A percentile compares a stretch with the other conserved stretches of the same genome.
phyloP scores from a whole-genome alignment of 1,140 invertebrate species.

The Caligus rogercresseyi region DNA sequence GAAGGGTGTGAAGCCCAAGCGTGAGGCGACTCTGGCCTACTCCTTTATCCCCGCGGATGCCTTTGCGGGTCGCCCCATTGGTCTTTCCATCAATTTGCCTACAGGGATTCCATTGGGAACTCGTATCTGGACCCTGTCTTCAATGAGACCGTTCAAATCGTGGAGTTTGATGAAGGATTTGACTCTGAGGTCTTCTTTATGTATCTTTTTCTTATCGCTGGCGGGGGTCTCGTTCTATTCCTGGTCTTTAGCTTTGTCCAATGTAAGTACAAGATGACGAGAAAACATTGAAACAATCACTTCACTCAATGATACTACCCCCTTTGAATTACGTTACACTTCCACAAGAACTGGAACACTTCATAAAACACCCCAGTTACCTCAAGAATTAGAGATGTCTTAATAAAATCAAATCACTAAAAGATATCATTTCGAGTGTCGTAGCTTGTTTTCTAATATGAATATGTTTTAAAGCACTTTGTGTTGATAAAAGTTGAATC shows the following conservation, averaged over 20 bases:
- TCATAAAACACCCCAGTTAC: slow-evolving; percentile 29
- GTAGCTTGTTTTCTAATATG: too few species aligned
- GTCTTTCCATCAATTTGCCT: slow-evolving; percentile 83
- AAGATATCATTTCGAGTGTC: too few species aligned
- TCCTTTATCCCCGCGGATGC: slow-evolving; percentile 84
- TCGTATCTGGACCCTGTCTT: slow-evolving; percentile 75
- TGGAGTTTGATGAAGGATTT: slow-evolving; percentile 87
- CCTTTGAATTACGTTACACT: slow-evolving; percentile 55
- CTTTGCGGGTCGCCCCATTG: slow-evolving; percentile 87
- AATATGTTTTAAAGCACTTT: too few species aligned
- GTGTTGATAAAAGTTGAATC: too few species aligned
- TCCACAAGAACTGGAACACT: slow-evolving; percentile 38
- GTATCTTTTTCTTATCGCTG: slow-evolving; percentile 78
- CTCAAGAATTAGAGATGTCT: too few species aligned
- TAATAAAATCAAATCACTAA: too few species aligned
- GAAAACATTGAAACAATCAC: too few species aligned
- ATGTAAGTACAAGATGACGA: slow-evolving; percentile 2
- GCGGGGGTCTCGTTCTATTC: slow-evolving; percentile 66
- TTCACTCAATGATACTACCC: too few species aligned
- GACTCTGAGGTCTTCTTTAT: slow-evolving; percentile 97
- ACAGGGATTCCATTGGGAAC: slow-evolving; percentile 59
- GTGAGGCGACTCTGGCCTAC: slow-evolving; percentile 87
- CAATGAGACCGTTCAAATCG: slow-evolving; percentile 93
- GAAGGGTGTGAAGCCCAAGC: slow-evolving; percentile 63
- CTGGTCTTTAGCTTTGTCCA: slow-evolving; percentile 67